Percentiles rank a stretch among this genome's conserved stretches.
These are phyloP conservation scores for Fulmarus glacialis DNA, from an alignment of 2,113 vertebrate genomes.

Conservation along the genomic window DNA sequence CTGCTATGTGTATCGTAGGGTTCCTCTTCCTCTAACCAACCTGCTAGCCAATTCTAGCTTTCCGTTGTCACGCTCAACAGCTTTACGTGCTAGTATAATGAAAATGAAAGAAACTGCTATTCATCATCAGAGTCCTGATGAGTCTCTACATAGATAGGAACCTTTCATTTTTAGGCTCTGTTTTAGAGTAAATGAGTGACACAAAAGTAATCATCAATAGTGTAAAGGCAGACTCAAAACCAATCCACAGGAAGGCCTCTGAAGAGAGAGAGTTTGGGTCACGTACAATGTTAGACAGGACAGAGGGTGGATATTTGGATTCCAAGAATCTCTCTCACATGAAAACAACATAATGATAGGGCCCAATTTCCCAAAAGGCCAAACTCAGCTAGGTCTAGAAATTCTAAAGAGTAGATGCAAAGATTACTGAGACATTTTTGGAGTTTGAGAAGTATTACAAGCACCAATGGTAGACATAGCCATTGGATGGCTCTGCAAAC, in stretches of 20 bases:
- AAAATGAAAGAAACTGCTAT: background rate
- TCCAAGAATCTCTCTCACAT: background rate
- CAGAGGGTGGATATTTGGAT: background rate
- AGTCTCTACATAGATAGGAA: background rate
- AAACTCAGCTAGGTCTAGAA: background rate
- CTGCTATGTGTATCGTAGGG: background rate
- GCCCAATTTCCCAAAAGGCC: background rate
- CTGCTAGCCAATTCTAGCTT: background rate
- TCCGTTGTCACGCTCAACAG: background rate
- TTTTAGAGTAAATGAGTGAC: background rate
- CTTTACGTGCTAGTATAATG: background rate
- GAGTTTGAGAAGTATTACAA: background rate
- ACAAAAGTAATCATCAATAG: background rate
- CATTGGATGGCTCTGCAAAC: background rate
- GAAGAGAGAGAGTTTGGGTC: background rate
- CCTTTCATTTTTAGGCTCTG: background rate
- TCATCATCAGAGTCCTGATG: background rate
- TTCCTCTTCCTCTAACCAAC: background rate
- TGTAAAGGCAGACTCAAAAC: background rate
- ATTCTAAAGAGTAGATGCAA: background rate
- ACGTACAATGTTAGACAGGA: background rate
- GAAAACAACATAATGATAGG: background rate
- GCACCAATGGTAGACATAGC: accelerated
- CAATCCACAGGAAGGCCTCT: background rate
- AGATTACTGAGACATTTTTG: background rate